Percentiles rank a stretch among this genome's conserved stretches.
These are phyloP conservation scores for Onychomys torridus DNA, from an alignment of 2,797 vertebrate genomes.

Conservation along the genomic window DNA sequence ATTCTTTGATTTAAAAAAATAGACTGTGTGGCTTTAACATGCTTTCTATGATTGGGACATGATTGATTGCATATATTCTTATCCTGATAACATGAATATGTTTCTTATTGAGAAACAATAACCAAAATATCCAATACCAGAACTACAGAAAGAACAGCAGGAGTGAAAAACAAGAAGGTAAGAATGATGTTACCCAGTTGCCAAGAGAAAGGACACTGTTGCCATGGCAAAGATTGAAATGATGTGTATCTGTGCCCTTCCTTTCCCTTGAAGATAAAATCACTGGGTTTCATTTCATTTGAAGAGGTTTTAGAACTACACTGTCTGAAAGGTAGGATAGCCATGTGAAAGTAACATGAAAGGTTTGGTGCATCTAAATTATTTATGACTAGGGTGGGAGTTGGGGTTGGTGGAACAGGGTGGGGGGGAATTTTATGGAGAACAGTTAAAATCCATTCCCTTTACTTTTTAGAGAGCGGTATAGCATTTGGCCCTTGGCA, in stretches of 20 bases:
- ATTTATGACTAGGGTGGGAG: slow-evolving; percentile 64
- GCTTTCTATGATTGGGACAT: slow-evolving; percentile 70
- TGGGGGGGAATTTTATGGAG: slow-evolving; percentile 54
- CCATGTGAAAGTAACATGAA: slow-evolving; percentile 63
- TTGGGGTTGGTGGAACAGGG: slow-evolving; percentile 73
- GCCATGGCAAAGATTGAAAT: slow-evolving; percentile 55
- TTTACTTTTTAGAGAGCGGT: slow-evolving; percentile 82
- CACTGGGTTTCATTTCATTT: slow-evolving; percentile 67
- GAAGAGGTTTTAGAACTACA: slow-evolving; percentile 59
- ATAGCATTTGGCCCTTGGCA: slow-evolving; percentile 84
- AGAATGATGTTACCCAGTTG: slow-evolving; percentile 62
- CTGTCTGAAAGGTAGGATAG: slow-evolving; percentile 69
- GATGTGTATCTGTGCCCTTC: slow-evolving; percentile 35
- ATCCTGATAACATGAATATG: slow-evolving; percentile 78
- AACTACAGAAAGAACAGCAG: slow-evolving; percentile 74
- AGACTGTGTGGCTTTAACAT: slow-evolving; percentile 71
- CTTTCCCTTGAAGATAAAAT: slow-evolving; percentile 36
- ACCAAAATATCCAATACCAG: slow-evolving; percentile 68
- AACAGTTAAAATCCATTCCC: slow-evolving; percentile 70
- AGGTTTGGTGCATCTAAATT: slow-evolving; percentile 59
- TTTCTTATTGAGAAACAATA: slow-evolving; percentile 79
- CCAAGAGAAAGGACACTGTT: slow-evolving; percentile 57
- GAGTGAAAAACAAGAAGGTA: slow-evolving; percentile 77
- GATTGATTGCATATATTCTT: slow-evolving; percentile 64
- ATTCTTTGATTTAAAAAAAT: slow-evolving; percentile 56